phyloP scores from a whole-genome alignment of 1,140 invertebrate species.

The Bombus waltoni region DNA sequence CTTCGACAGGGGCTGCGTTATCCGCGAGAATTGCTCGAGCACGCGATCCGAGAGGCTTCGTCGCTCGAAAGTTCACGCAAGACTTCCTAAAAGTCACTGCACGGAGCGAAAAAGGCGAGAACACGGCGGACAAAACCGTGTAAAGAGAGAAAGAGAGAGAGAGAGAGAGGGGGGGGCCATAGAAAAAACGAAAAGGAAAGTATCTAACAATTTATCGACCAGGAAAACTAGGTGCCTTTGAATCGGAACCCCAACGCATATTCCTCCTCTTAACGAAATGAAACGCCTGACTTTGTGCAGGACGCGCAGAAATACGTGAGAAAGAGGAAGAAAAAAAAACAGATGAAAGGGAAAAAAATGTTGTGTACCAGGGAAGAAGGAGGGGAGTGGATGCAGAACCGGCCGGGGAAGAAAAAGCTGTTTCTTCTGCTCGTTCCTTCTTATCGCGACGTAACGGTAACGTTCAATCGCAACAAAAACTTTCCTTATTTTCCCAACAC shows the following conservation, averaged over 20 bases:
- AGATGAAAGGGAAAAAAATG: neutral
- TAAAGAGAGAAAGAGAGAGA: neutral
- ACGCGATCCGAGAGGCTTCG: constrained; percentile 1
- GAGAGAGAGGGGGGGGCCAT: neutral
- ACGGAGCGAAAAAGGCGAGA: constrained; percentile 28
- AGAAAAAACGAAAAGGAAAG: constrained; percentile 19
- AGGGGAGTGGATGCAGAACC: neutral
- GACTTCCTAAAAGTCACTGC: constrained; percentile 26
- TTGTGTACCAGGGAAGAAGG: neutral
- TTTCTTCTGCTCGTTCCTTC: constrained; percentile 29
- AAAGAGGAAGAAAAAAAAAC: neutral
- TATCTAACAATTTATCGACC: constrained; percentile 59
- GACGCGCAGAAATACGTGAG: constrained; percentile 21
- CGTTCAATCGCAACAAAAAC: constrained; percentile 60
- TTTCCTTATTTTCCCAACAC: constrained; percentile 62
- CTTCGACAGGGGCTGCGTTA: neutral
- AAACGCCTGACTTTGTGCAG: constrained; percentile 53
- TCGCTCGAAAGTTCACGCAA: constrained; percentile 22
- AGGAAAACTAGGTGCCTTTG: constrained; percentile 57
- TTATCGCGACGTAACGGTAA: constrained; percentile 50
- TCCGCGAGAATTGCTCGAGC: constrained; percentile 16
- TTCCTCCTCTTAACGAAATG: constrained; percentile 63
- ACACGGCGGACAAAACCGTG: neutral
- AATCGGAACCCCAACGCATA: constrained; percentile 52
- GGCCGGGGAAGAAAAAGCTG: constrained; percentile 5